These are phyloP conservation scores for Crenuchus spilurus DNA, from an alignment of 2,797 vertebrate species.

Conservation along the genomic window DNA sequence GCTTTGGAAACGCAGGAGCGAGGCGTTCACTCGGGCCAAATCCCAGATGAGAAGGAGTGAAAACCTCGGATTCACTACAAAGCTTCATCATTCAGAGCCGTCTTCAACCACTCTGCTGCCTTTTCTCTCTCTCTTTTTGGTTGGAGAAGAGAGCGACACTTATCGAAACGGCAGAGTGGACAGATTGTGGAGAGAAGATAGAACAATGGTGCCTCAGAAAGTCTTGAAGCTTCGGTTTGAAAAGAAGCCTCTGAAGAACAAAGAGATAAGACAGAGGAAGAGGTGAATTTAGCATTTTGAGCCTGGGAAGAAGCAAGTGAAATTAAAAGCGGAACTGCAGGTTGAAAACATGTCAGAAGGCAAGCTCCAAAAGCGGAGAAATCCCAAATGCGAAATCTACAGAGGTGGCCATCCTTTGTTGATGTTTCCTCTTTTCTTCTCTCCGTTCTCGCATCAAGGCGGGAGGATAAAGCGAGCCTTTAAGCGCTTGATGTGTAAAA, in stretches of 20 bases:
- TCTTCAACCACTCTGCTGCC: conserved; percentile 13
- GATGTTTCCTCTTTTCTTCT: conserved; percentile 19
- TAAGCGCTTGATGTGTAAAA: conserved; percentile 46
- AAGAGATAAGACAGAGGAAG: conserved; percentile 3
- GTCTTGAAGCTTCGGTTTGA: conserved; percentile 25
- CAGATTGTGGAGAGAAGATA: conserved; percentile 27
- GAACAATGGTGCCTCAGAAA: conserved; percentile 40
- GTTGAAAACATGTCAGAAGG: conserved; percentile 44
- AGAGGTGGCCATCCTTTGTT: conserved; percentile 40
- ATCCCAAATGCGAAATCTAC: conserved; percentile 39
- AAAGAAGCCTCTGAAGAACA: conserved; percentile 48
- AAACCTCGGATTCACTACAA: conserved; percentile 49
- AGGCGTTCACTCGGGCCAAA: conserved; percentile 60
- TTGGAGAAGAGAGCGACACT: conserved; percentile 41
- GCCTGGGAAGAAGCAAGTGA: conserved; percentile 32
- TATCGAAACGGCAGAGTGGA: conserved; percentile 44
- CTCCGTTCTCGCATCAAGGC: conserved; percentile 29
- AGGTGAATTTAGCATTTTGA: conserved; percentile 49
- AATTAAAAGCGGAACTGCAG: conserved; percentile 50
- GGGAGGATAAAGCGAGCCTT: conserved; percentile 38
- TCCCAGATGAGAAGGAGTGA: conserved; percentile 63
- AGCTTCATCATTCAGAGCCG: conserved; percentile 54
- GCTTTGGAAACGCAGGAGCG: conserved; percentile 55
- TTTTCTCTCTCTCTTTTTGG: conserved; percentile 32
- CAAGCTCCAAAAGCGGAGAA: conserved; percentile 34